Conservation (phyloP, 2,797 vertebrate species). For the Rhadinocentrus ornatus region DNA sequence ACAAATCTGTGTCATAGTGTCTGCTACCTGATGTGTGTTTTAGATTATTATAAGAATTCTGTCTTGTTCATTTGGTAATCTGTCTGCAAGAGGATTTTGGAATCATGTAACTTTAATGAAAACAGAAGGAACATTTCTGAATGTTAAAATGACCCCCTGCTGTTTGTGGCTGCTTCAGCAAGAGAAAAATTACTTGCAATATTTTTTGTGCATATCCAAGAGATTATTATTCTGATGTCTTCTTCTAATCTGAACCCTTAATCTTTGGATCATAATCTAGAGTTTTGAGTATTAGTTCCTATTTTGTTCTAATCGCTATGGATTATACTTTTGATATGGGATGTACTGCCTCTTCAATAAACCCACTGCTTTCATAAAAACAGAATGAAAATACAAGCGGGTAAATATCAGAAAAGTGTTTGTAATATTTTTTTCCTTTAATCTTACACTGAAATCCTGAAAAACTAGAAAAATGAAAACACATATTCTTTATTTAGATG, state of each 20-base stretch:
- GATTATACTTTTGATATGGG: constrained; percentile 36
- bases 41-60: constrained; percentile 63
- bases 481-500: not conserved
- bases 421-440: not conserved
- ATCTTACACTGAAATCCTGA: not conserved
- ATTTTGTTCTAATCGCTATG: constrained; percentile 19
- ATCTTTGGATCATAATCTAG: constrained; percentile 63
- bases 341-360: constrained; percentile 2
- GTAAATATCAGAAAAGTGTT: not conserved
- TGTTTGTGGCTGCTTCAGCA: constrained; percentile 15
- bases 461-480: not conserved
- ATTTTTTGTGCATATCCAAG: constrained; percentile 53
- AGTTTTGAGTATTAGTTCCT: constrained; percentile 45
- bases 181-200: constrained; percentile 31
- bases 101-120: constrained; percentile 17
- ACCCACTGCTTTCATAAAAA: not conserved
- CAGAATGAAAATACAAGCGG: not conserved
- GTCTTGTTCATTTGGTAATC: constrained; percentile 63
- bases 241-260: constrained; percentile 60
- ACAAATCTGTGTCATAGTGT: constrained; percentile 49
- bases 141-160: constrained; percentile 22
- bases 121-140: constrained; percentile 1
- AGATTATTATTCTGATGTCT: constrained; percentile 68
- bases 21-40: constrained; percentile 43
- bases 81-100: constrained; percentile 61